Conservation (phyloP, 2,797 vertebrate species). For the Ctenopoma kingsleyae region DNA sequence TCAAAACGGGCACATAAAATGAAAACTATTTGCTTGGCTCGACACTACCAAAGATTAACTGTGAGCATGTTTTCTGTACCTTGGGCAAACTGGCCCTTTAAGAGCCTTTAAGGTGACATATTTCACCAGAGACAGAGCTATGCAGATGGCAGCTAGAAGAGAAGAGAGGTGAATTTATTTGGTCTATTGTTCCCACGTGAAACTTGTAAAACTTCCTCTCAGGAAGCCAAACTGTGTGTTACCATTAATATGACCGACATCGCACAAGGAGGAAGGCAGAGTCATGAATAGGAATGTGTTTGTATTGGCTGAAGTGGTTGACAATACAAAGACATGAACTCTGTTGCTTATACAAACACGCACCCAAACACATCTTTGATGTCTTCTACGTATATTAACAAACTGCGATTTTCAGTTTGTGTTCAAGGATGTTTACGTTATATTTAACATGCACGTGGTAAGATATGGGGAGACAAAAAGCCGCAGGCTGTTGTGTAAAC, state of each 20-base stretch:
- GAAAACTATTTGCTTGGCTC: conserved; percentile 21
- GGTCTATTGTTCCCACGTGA: conserved; percentile 30
- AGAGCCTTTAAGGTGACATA: conserved; percentile 29
- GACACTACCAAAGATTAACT: conserved; percentile 11
- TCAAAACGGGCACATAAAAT: conserved; percentile 18
- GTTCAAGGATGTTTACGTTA: conserved; percentile 33
- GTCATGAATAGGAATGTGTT: conserved; percentile 40
- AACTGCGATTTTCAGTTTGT: background rate
- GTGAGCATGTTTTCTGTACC: background rate
- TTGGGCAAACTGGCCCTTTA: conserved; percentile 13
- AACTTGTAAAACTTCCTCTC: conserved; percentile 13
- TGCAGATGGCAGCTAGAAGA: conserved; percentile 5
- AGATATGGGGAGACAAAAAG: conserved; percentile 30
- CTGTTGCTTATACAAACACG: conserved; percentile 11
- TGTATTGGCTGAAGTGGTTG: conserved; percentile 24
- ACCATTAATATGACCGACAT: conserved; percentile 40
- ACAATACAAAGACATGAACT: conserved; percentile 27
- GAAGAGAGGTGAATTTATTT: conserved; percentile 18
- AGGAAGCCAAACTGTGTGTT: conserved; percentile 33
- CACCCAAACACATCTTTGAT: background rate
- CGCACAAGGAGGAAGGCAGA: conserved; percentile 19
- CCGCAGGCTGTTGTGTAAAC: conserved; percentile 34
- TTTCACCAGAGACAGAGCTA: conserved; percentile 24
- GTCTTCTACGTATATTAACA: conserved; percentile 1
- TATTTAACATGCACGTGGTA: conserved; percentile 43